Evolutionary conservation across 2,888 invertebrate species (phyloP).

Genomic region (Anagyrus pseudococci): DNA sequence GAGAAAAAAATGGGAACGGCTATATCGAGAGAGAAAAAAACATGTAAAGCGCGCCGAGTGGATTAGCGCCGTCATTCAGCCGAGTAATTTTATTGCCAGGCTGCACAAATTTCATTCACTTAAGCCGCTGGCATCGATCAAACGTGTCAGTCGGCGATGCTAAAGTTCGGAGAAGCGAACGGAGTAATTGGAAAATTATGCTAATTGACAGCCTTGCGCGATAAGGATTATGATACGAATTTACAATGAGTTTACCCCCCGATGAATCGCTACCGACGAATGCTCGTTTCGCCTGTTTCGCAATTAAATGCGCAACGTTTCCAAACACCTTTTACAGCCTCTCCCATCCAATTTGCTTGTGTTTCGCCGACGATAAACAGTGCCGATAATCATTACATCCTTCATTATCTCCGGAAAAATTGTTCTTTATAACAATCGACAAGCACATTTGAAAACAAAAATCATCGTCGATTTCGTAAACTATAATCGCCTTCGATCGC

Average conservation of each 20-base stretch:
- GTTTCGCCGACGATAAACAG: no score
- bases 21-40: neutral
- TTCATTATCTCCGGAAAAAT: no score
- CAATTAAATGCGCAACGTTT: neutral
- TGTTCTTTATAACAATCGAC: no score
- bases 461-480: no score
- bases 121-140: conserved; percentile 31
- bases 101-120: conserved; percentile 20
- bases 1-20: neutral
- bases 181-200: conserved; percentile 36
- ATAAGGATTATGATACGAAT: conserved; percentile 26
- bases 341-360: no score
- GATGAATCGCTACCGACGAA: conserved; percentile 5
- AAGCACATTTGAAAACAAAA: no score
- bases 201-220: conserved; percentile 29
- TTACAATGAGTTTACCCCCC: conserved; percentile 11
- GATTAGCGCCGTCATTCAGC: conserved; percentile 16
- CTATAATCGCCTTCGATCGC: no score
- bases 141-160: conserved; percentile 19
- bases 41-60: conserved; percentile 4
- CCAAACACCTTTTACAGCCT: no score
- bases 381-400: no score
- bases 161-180: conserved; percentile 23
- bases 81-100: conserved; percentile 25
- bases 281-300: conserved; percentile 18